These are phyloP conservation scores for Agelastica alni DNA, from an alignment of 2,888 invertebrate genomes.

Conservation along the genomic window DNA sequence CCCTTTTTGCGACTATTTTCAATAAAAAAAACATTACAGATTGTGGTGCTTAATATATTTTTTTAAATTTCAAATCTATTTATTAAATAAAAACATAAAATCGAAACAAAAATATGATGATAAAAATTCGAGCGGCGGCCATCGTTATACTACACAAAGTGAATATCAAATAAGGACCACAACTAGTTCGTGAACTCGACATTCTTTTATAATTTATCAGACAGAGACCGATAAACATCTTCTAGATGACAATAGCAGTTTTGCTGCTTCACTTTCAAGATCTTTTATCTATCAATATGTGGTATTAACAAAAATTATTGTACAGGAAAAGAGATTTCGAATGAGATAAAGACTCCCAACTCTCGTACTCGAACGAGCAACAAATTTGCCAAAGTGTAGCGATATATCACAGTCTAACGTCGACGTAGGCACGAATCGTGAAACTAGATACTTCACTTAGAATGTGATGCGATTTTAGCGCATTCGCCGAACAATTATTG, in stretches of 20 bases:
- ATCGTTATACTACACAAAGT: conserved; percentile 14
- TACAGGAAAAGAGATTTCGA: conserved; percentile 29
- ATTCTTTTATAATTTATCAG: conserved; percentile 32
- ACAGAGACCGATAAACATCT: conserved; percentile 24
- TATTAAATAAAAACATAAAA: no score
- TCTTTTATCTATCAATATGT: conserved; percentile 32
- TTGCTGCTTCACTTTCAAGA: conserved; percentile 27
- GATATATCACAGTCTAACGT: no score
- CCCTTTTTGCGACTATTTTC: no score
- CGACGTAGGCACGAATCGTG: no score
- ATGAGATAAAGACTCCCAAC: conserved; percentile 27
- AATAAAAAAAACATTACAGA: no score
- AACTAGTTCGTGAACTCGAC: conserved; percentile 28
- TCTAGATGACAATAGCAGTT: conserved; percentile 34
- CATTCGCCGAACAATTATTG: not conserved
- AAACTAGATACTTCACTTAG: no score
- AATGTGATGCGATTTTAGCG: not conserved
- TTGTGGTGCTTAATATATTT: no score
- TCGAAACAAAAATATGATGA: no score
- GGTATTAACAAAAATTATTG: conserved; percentile 32
- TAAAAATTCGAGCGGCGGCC: no score
- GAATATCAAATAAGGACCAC: conserved; percentile 23
- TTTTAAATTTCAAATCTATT: no score
- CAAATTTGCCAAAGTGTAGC: not conserved
- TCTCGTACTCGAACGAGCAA: no score